Evolutionary conservation across 2,888 invertebrate species (phyloP).

Genomic region (Melieria omissa): DNA sequence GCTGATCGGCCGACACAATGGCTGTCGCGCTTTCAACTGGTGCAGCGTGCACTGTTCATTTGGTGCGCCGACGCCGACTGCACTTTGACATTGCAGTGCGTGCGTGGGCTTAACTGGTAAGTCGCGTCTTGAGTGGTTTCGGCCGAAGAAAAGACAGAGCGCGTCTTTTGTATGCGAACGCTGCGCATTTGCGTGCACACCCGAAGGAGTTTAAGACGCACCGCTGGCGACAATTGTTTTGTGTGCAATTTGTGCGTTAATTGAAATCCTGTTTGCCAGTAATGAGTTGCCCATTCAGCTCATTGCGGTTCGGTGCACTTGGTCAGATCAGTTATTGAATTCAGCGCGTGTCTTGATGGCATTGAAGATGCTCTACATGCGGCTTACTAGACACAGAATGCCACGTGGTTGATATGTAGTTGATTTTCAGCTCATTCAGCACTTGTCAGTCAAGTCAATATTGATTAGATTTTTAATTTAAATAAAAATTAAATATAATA

Average conservation of each 20-base stretch:
- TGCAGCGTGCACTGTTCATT: slow-evolving; percentile 20
- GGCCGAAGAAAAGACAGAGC: background rate
- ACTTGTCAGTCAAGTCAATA: too few relatives aligned
- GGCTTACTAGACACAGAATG: too few relatives aligned
- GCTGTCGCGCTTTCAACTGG: too few relatives aligned
- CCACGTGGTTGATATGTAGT: too few relatives aligned
- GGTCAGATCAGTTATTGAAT: too few relatives aligned
- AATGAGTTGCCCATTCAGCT: slow-evolving; percentile 31
- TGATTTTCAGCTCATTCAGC: too few relatives aligned
- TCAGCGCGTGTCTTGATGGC: too few relatives aligned
- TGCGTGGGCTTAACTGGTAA: slow-evolving; percentile 22
- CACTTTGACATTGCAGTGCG: slow-evolving; percentile 21
- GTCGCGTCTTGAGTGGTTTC: slow-evolving; percentile 9
- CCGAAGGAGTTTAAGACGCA: slow-evolving; percentile 8
- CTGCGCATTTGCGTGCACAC: slow-evolving; percentile 1
- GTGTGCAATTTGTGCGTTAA: slow-evolving; percentile 47
- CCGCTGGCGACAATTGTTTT: slow-evolving; percentile 44
- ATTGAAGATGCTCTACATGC: too few relatives aligned
- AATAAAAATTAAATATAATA: too few relatives aligned
- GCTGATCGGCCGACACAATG: slow-evolving; percentile 22
- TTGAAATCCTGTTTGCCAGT: slow-evolving; percentile 49
- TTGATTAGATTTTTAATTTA: too few relatives aligned
- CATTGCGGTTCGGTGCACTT: too few relatives aligned
- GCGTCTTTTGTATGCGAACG: background rate
- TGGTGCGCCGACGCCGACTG: slow-evolving; percentile 21